Percentiles rank a stretch among this genome's conserved stretches.
phyloP scores from a whole-genome alignment of 2,797 vertebrate genomes.

The Protosalanx chinensis region DNA sequence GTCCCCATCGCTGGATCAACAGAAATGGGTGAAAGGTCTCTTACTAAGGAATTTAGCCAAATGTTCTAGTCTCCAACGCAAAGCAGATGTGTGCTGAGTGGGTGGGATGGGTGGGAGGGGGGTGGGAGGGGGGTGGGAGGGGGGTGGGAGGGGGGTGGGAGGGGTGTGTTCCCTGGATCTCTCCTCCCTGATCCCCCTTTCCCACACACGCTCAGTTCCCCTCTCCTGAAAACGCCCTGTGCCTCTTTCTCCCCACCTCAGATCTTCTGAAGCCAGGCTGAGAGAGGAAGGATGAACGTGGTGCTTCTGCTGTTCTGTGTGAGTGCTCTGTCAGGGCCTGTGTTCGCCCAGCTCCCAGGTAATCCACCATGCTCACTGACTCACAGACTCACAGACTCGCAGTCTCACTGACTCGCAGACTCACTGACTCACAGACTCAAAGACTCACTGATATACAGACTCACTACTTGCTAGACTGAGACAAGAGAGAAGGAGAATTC shows the following conservation, averaged over 20 bases:
- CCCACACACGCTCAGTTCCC: slow-evolving; percentile 35
- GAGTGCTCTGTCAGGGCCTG: slow-evolving; percentile 62
- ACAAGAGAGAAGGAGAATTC: slow-evolving; percentile 25
- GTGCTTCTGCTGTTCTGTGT: slow-evolving; percentile 68
- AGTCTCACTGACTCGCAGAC: neutral
- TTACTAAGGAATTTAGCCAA: slow-evolving; percentile 64
- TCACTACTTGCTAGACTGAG: neutral
- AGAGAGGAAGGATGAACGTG: slow-evolving; percentile 65
- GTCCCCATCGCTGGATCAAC: slow-evolving; percentile 49
- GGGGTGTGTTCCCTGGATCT: slow-evolving; percentile 51
- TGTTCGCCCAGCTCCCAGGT: slow-evolving; percentile 60
- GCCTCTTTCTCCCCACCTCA: slow-evolving; percentile 54
- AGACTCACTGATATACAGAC: slow-evolving; percentile 14
- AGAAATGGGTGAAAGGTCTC: slow-evolving; percentile 80
- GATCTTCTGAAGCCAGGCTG: slow-evolving; percentile 56
- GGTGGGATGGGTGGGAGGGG: too few relatives aligned
- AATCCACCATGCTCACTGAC: slow-evolving; percentile 21
- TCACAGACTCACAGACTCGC: neutral
- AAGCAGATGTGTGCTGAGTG: slow-evolving; percentile 70
- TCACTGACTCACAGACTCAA: neutral
- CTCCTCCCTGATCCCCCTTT: slow-evolving; percentile 36
- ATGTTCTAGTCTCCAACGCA: slow-evolving; percentile 60
- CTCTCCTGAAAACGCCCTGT: slow-evolving; percentile 58
- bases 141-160: too few relatives aligned
- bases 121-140: slow-evolving; percentile 6